Evolutionary conservation across 2,113 vertebrate genomes (phyloP).

Genomic region (Percina caprodes): DNA sequence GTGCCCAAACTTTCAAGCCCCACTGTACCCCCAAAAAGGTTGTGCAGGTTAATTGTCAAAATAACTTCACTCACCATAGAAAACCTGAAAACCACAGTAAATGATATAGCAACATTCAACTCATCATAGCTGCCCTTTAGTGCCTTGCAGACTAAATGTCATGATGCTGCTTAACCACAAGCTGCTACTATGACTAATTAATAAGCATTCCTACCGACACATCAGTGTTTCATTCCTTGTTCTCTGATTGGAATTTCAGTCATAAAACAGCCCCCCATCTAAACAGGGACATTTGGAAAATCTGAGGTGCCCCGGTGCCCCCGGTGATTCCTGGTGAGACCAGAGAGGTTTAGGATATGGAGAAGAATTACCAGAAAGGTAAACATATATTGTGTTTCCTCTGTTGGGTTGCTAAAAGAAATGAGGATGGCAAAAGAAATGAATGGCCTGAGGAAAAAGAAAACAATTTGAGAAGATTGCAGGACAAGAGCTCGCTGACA

Average conservation of each 20-base stretch:
- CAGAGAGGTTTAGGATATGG: constrained; percentile 19
- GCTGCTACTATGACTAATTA: constrained; percentile 76
- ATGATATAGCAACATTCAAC: constrained; percentile 16
- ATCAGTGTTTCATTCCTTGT: constrained; percentile 19
- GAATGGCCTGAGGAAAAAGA: constrained; percentile 23
- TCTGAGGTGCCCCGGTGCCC: not conserved
- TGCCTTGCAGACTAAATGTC: constrained; percentile 66
- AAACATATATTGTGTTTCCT: constrained; percentile 31
- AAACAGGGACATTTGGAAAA: not conserved
- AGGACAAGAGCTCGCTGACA: constrained; percentile 41
- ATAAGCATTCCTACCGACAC: constrained; percentile 52
- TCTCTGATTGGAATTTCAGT: not conserved
- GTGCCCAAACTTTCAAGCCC: too few species aligned
- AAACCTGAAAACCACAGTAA: constrained; percentile 2
- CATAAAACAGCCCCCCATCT: too few species aligned
- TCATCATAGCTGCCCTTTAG: constrained; percentile 54
- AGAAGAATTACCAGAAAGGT: constrained; percentile 15
- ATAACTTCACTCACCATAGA: not conserved
- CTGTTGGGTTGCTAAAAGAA: constrained; percentile 2
- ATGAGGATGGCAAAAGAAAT: constrained; percentile 7
- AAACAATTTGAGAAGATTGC: constrained; percentile 58
- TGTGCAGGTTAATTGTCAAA: too few species aligned
- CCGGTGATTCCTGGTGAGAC: not conserved
- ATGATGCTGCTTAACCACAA: constrained; percentile 63
- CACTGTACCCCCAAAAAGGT: not conserved